Evolutionary conservation across 1,140 invertebrate species (phyloP), one percentile per base, ranked within the genome.

Genomic region (Stenopsyche tienmushanensis): DNA sequence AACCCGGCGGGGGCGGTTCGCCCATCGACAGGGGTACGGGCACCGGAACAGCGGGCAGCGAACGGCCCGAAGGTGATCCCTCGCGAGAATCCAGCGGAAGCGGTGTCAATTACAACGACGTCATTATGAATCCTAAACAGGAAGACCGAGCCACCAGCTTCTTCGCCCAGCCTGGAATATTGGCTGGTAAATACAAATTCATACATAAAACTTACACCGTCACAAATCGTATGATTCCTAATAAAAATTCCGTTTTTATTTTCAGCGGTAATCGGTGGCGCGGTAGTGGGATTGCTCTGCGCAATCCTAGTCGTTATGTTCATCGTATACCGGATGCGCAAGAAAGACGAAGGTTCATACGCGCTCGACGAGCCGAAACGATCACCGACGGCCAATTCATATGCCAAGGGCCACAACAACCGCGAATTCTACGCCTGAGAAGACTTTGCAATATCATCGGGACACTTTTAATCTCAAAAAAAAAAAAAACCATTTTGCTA

Each of bases 271-370:
- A 97, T 99, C 76, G 97, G 97, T 71, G 97, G 97, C 68, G 95
- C 95, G 66, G 96, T 99, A 57, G 96, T 99, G 13, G 95, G 96
- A 42, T 81, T 99, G 34, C 84, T 99, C 18, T 97, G 95, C 81
- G 95, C 97, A 73, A 98, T 99, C 78, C 85, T 99, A 49, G 91
- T 99, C 66, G 94, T 99, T 47, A 99, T 99, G 96, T 99, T 99
- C 83, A 96, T 99, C 74, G 95, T 97, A 3, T 99, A 99, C 80
- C 89, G 97, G 75, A 98, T 99, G 95, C 88, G 96, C 77, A 99
- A 99, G 86, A 99, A 99, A 85, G 97, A 99, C 78, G 97, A 99
- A 80, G 97, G 97, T 13, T 97, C 94, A 66, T 99, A 99, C 77
- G 91, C 96, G 3, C 83, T 99, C 64, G 97, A 99, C 75, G 97